These are phyloP conservation scores for Rhamphomyia laevipes DNA, from an alignment of 2,888 invertebrate species.

Conservation along the genomic window DNA sequence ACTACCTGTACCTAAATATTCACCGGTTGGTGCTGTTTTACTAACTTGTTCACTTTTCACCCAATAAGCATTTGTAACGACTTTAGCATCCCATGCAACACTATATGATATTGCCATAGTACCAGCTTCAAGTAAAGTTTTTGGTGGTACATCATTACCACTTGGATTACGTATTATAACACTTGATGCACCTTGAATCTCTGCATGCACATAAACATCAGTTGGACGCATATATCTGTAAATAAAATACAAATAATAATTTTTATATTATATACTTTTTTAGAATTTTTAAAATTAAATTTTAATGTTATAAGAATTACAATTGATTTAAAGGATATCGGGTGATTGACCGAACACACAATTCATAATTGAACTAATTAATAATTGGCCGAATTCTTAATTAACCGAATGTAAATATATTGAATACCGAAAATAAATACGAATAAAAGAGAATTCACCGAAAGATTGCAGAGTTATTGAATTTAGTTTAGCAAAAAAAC, in stretches of 20 bases:
- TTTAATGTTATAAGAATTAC: too few species aligned
- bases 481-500: too few species aligned
- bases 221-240: constrained; percentile 44
- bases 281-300: background rate
- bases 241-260: too few species aligned
- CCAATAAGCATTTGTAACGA: constrained; percentile 95
- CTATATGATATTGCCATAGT: constrained; percentile 94
- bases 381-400: too few species aligned
- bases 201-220: constrained; percentile 96
- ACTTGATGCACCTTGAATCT: constrained; percentile 85
- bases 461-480: too few species aligned
- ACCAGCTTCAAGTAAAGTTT: constrained; percentile 91
- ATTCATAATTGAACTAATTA: too few species aligned
- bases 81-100: constrained; percentile 97
- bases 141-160: constrained; percentile 69
- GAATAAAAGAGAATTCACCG: too few species aligned
- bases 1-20: constrained; percentile 91
- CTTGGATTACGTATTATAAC: constrained; percentile 79
- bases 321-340: too few species aligned
- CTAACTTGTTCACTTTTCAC: constrained; percentile 90
- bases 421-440: too few species aligned
- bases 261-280: too few species aligned
- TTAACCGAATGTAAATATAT: too few species aligned
- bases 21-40: constrained; percentile 95
- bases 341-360: too few species aligned